Percentiles rank a stretch among this genome's conserved stretches.
Conservation (phyloP, 2,113 vertebrate species). For the Xiphophorus hellerii region DNA sequence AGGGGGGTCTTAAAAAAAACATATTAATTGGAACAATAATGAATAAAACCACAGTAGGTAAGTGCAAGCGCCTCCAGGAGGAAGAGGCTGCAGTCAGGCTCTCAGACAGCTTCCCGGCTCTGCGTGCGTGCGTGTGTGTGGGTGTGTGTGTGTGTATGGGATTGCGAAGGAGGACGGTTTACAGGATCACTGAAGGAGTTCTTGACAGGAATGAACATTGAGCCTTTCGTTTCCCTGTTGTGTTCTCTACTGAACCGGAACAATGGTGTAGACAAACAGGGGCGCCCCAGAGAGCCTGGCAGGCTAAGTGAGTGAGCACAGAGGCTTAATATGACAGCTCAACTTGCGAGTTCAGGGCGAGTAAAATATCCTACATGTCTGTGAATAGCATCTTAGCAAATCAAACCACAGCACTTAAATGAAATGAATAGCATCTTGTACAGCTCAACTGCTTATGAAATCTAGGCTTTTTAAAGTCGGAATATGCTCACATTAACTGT, state of each 20-base stretch:
- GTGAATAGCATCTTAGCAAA: slow-evolving; percentile 36
- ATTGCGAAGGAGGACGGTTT: slow-evolving; percentile 55
- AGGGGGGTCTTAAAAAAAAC: slow-evolving; percentile 58
- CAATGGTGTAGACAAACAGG: slow-evolving; percentile 78
- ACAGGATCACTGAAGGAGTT: slow-evolving; percentile 72
- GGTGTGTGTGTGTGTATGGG: slow-evolving; percentile 2
- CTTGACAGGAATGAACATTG: slow-evolving; percentile 76
- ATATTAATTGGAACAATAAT: slow-evolving; percentile 74
- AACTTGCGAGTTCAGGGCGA: slow-evolving; percentile 54
- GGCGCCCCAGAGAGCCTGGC: slow-evolving; percentile 70
- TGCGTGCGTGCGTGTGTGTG: neutral
- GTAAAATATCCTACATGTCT: slow-evolving; percentile 50
- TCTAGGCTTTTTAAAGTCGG: slow-evolving; percentile 1
- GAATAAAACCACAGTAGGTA: slow-evolving; percentile 68
- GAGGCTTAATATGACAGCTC: slow-evolving; percentile 79
- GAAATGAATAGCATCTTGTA: slow-evolving; percentile 28
- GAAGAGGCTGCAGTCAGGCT: slow-evolving; percentile 36
- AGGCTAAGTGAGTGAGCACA: slow-evolving; percentile 75
- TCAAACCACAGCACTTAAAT: slow-evolving; percentile 33
- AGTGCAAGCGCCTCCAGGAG: slow-evolving; percentile 57
- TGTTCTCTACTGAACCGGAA: slow-evolving; percentile 80
- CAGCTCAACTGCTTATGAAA: slow-evolving; percentile 23
- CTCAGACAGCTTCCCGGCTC: slow-evolving; percentile 29
- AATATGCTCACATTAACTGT: too few species aligned
- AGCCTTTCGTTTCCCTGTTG: slow-evolving; percentile 73